Base-by-base conservation (phyloP, 2,888 invertebrate genomes). In the Heliothis peltigera region DNA sequence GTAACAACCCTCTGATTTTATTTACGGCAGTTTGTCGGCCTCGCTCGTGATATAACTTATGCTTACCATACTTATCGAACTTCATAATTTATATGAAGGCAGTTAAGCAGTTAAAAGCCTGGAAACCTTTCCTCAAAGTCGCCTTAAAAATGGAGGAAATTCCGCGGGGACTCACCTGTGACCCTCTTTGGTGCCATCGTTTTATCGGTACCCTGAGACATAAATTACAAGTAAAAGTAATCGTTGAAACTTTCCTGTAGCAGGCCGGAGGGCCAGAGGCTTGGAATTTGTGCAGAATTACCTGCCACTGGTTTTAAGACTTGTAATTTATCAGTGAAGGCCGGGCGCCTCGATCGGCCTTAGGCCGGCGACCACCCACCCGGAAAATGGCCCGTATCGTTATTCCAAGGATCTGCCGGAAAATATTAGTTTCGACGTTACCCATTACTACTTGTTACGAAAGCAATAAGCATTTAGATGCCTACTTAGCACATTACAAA, bases 271-370 rank as follows among this genome's bases (percentile, higher is more conserved):
- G 87, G 88, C 86, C 86, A 89, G 84, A 82, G 84, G 87, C 87
- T 79, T 85, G 90, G 89, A 93, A 93, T 92, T 93, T 91, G 89
- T 90, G 89, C 90, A 89, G 91, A 93, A 96, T 96, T 96, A 96
- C 95, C 95, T 96, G 96, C 95, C 96, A 95, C 93, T 91, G 94
- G 93, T 94, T 95, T 93, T 94, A 95, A 95, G 95, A 93, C 94
- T 91, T 91, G 95, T 95, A 95, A 96, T 96, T 96, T 96, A 96
- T 96, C 96, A 96, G 94, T 79, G 85, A 82, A 85, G 87, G 87
- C 85, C 85, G 85, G 54, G 85, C 85, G 84, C 84, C 87, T 87
- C 86, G 87, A 90, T 91, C 89, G 88, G 87, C 87, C 84, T 77
- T 79, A 80, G 84, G 83, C 80, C 76, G 81, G 82, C 84, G 81